Percentiles rank a stretch among this genome's conserved stretches.
Evolutionary conservation across 2,113 vertebrate species (phyloP).

Genomic region (Epinephelus lanceolatus): DNA sequence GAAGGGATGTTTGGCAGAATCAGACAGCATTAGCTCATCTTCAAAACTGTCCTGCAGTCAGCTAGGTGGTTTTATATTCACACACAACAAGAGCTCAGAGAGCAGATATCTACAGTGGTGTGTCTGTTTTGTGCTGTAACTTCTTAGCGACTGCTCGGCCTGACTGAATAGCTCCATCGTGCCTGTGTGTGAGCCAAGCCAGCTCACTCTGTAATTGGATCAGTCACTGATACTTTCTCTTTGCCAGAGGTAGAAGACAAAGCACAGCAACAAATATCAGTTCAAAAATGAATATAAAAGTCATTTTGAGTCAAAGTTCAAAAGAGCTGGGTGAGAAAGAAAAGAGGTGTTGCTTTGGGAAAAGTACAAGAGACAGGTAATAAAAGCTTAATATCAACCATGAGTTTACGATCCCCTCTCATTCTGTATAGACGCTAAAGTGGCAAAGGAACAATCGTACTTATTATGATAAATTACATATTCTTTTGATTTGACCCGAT

Average conservation of each 20-base stretch:
- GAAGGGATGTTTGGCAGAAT: background rate
- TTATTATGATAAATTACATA: background rate
- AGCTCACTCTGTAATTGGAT: constrained; percentile 61
- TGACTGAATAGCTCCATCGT: constrained; percentile 16
- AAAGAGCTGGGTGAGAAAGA: background rate
- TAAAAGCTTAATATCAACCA: background rate
- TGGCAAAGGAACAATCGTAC: background rate
- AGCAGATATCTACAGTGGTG: background rate
- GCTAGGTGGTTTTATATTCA: too few relatives aligned
- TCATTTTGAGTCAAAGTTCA: background rate
- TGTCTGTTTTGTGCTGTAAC: background rate
- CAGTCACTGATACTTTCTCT: constrained; percentile 55
- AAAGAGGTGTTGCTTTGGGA: background rate
- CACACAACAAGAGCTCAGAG: background rate
- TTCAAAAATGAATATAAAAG: background rate
- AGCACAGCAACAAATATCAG: background rate
- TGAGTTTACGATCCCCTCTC: background rate
- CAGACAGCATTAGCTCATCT: background rate
- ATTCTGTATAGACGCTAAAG: background rate
- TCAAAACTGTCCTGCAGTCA: background rate
- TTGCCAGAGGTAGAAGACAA: constrained; percentile 41
- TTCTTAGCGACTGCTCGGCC: constrained; percentile 12
- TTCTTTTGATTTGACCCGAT: background rate
- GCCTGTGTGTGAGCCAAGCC: constrained; percentile 46
- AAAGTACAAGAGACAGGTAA: background rate